Evolutionary conservation across 1,140 invertebrate species (phyloP).

Genomic region (Drosophila setifemur): DNA sequence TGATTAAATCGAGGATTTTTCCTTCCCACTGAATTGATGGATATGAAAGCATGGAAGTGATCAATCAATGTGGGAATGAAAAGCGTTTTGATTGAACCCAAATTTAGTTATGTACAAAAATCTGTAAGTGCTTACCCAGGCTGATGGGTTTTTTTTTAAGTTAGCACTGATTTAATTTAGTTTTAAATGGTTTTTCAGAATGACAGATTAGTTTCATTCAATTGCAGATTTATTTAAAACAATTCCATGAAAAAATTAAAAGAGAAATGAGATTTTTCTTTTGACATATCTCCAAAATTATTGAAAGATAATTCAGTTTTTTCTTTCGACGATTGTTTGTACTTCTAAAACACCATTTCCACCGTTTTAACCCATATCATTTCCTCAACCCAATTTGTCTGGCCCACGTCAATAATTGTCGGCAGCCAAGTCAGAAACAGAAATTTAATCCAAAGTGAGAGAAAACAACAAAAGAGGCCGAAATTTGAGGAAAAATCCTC

Average conservation of each 20-base stretch:
- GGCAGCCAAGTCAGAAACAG: slow-evolving; percentile 31
- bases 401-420: slow-evolving; percentile 29
- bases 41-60: slow-evolving; percentile 25
- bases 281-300: background rate
- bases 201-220: too few species aligned
- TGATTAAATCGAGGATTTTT: slow-evolving; percentile 17
- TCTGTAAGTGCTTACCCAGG: too few species aligned
- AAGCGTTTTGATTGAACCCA: slow-evolving; percentile 3
- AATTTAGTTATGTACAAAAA: background rate
- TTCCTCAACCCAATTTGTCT: slow-evolving; percentile 37
- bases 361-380: slow-evolving; percentile 24
- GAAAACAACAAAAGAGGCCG: slow-evolving; percentile 10
- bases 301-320: too few species aligned
- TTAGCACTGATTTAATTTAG: background rate
- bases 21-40: slow-evolving; percentile 20
- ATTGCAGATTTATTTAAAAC: too few species aligned
- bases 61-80: slow-evolving; percentile 42
- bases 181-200: too few species aligned
- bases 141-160: too few species aligned
- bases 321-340: background rate
- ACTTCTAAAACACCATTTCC: background rate
- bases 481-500: slow-evolving; percentile 24
- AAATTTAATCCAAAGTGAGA: slow-evolving; percentile 17
- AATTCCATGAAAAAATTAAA: too few species aligned
- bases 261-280: too few species aligned